Evolutionary conservation across 2,797 vertebrate species (phyloP).

Genomic region (Aselliscus stoliczkanus): DNA sequence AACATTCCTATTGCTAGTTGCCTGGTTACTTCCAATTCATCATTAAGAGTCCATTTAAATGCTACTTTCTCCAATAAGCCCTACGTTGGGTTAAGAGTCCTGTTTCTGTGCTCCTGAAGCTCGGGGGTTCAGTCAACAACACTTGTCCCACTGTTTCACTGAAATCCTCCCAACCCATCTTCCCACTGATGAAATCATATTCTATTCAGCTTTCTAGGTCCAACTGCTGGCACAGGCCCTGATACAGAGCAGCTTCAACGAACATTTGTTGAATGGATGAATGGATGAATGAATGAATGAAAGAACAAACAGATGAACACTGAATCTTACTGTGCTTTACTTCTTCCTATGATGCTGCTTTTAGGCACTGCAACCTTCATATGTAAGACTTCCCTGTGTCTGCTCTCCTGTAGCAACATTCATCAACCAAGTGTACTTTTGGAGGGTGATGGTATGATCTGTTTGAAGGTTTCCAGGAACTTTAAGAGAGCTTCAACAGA

Average conservation of each 20-base stretch:
- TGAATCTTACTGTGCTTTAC: background rate
- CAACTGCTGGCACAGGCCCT: background rate
- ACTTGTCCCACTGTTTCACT: background rate
- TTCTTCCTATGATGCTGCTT: background rate
- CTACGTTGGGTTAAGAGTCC: background rate
- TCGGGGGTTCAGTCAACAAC: background rate
- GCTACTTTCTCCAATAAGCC: background rate
- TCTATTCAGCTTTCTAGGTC: background rate
- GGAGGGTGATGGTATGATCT: background rate
- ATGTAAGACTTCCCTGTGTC: background rate
- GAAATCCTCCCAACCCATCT: background rate
- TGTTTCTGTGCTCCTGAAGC: background rate
- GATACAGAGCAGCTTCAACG: background rate
- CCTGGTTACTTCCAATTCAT: background rate
- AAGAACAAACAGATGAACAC: background rate
- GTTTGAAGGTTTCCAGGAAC: slow-evolving; percentile 25
- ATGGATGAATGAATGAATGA: background rate
- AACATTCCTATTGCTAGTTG: background rate
- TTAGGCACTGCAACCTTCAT: background rate
- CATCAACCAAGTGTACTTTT: background rate
- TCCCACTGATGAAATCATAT: background rate
- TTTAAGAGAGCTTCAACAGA: background rate
- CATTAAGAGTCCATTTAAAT: background rate
- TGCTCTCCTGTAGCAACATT: background rate
- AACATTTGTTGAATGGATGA: background rate